A percentile compares a stretch with the other conserved stretches of the same genome.
phyloP scores from a whole-genome alignment of 2,797 vertebrate genomes.

The Chaetodon trifasciatus region DNA sequence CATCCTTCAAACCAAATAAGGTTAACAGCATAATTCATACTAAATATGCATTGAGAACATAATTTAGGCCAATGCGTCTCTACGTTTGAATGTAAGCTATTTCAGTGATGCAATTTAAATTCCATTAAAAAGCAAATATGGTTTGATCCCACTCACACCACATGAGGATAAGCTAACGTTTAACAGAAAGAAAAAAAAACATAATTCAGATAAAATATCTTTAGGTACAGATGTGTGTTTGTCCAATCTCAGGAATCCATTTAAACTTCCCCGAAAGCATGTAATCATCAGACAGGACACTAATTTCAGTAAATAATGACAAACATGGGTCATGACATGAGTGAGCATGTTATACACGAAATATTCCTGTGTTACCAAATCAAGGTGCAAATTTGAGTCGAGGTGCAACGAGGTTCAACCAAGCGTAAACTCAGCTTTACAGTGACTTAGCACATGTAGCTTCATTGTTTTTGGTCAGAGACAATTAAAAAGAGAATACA shows the following conservation, averaged over 20 bases:
- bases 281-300: background rate
- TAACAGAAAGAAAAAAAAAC: constrained; percentile 16
- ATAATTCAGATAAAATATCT: constrained; percentile 9
- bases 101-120: constrained; percentile 43
- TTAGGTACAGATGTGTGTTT: background rate
- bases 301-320: background rate
- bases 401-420: background rate
- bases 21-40: constrained; percentile 63
- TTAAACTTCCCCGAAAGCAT: background rate
- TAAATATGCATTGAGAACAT: constrained; percentile 57
- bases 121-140: constrained; percentile 41
- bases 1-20: constrained; percentile 68
- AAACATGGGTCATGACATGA: background rate
- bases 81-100: constrained; percentile 17
- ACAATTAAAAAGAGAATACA: constrained; percentile 10
- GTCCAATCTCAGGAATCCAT: background rate
- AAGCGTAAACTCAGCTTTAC: background rate
- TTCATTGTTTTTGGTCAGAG: constrained; percentile 16
- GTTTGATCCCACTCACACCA: background rate
- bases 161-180: background rate
- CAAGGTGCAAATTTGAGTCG: background rate
- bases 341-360: background rate
- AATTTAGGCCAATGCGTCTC: constrained; percentile 14
- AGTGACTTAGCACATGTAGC: constrained; percentile 33
- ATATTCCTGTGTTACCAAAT: background rate